These are phyloP conservation scores for Stigmatopora argus DNA, from an alignment of 2,113 vertebrate genomes.

Conservation along the genomic window DNA sequence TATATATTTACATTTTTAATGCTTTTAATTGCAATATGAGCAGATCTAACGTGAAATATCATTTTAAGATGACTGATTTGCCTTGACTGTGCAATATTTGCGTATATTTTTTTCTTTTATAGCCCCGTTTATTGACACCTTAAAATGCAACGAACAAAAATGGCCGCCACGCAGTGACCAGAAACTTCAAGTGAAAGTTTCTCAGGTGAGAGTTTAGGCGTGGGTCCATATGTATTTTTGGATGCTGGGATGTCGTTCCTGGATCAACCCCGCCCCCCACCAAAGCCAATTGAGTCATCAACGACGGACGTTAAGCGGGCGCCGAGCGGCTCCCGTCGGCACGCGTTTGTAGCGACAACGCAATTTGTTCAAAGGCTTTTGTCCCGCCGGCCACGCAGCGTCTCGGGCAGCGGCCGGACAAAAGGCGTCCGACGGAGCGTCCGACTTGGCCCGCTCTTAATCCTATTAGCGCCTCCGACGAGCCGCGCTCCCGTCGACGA, in stretches of 20 bases:
- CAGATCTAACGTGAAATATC: no score
- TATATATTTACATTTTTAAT: no score
- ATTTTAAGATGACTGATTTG: no score
- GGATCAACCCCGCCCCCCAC: not conserved
- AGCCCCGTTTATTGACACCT: no score
- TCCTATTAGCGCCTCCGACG: slow-evolving; percentile 64
- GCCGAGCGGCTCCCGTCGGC: slow-evolving; percentile 48
- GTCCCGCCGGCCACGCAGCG: slow-evolving; percentile 52
- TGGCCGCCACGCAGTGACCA: no score
- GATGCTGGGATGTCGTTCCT: not conserved
- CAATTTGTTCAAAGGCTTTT: slow-evolving; percentile 61
- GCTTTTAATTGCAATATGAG: no score
- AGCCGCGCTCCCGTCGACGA: not conserved
- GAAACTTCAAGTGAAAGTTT: no score
- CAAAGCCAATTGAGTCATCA: slow-evolving; percentile 61
- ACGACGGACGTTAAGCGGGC: slow-evolving; percentile 27
- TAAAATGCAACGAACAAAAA: no score
- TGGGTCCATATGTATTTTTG: no score
- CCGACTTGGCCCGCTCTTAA: slow-evolving; percentile 63
- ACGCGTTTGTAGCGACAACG: slow-evolving; percentile 65
- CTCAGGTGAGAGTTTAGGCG: no score
- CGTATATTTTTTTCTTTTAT: no score
- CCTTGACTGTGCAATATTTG: no score
- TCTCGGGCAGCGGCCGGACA: slow-evolving; percentile 58
- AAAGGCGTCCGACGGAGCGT: slow-evolving; percentile 65